Conservation (phyloP, 2,888 invertebrate genomes). For the Ectobius pallidus region DNA sequence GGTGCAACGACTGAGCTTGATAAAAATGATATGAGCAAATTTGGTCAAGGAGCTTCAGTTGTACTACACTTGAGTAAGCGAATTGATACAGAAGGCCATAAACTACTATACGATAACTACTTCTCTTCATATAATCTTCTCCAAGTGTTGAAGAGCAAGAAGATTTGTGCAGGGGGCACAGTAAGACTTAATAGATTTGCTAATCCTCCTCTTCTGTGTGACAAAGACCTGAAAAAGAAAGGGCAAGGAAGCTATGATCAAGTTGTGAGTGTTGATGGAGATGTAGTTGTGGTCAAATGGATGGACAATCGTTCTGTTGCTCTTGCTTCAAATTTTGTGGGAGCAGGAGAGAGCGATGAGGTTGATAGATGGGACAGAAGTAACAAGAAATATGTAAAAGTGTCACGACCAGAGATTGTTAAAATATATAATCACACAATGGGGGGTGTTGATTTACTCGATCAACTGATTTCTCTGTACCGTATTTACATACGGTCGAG, state of each 20-base stretch:
- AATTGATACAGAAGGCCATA: not conserved
- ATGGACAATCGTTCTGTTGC: not conserved
- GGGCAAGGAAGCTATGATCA: not conserved
- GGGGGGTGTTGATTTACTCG: not conserved
- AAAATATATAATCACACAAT: slow-evolving; percentile 6
- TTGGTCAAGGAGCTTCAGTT: no score
- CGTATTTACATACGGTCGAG: not conserved
- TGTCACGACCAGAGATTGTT: slow-evolving; percentile 4
- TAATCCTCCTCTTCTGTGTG: not conserved
- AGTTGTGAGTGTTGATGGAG: slow-evolving; percentile 15
- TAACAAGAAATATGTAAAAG: slow-evolving; percentile 3
- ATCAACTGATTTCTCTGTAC: not conserved
- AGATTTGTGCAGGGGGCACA: slow-evolving; percentile 12
- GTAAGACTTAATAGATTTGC: slow-evolving; percentile 7
- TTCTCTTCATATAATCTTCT: not conserved
- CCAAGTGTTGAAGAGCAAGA: slow-evolving; percentile 1
- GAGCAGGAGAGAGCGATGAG: slow-evolving; percentile 26
- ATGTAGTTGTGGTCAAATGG: slow-evolving; percentile 12
- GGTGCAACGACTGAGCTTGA: no score
- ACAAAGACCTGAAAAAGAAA: not conserved
- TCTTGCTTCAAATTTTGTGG: slow-evolving; percentile 7
- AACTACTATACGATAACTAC: slow-evolving; percentile 4
- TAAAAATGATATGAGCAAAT: no score
- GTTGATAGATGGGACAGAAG: slow-evolving; percentile 5
- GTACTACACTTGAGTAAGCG: no score